Base-by-base conservation (phyloP, 2,797 vertebrate genomes). In the Hypotaenidia okinawae region DNA sequence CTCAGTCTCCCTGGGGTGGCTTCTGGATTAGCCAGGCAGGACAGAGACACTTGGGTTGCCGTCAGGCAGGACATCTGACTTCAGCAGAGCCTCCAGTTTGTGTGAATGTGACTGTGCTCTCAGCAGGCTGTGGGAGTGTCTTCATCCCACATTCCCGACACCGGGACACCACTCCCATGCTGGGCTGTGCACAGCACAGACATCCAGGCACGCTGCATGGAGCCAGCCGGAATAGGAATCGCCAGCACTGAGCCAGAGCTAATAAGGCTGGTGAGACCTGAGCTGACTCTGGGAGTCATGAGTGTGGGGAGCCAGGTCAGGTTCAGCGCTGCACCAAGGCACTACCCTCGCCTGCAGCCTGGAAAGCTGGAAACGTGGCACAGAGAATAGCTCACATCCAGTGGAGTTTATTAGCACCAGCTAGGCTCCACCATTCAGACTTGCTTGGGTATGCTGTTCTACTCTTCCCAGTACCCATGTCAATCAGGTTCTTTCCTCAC, bases 111-210 rank as follows among this genome's bases (percentile, higher is more conserved):
- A 33, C 88, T 10, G 6, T 51, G 86, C 94, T 96, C 94, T 89
- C 95, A 92, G 92, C 90, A 93, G 86, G 90, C 95, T 95, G 96
- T 80, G 83, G 37, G 24, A 82, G 84, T 22, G 83, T 76, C 93
- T 95, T 84, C 28, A 35, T 87, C 93, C 94, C 93, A 75, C 96
- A 95, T 94, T 96, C 96, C 90, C 82, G 92, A 95, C 94, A 93
- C 84, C 18, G 11, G 93, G 95, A 96, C 96, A 95, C 86, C 74
- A 79, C 81, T 97, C 84, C 96, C 93, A 93, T 90, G 90, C 70
- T 23, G 92, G 90, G 95, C 92, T 92, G 81, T 84, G 94, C 93
- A 47, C 6, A 15, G 86, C 11, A 3, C 94, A 95, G 94, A 79
- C 93, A 94, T 55, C 88, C 95, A 94, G 88, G 94, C 92, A 95